Evolutionary conservation across 2,888 invertebrate species (phyloP).

Genomic region (Scaptodrosophila latifasciaeformis): DNA sequence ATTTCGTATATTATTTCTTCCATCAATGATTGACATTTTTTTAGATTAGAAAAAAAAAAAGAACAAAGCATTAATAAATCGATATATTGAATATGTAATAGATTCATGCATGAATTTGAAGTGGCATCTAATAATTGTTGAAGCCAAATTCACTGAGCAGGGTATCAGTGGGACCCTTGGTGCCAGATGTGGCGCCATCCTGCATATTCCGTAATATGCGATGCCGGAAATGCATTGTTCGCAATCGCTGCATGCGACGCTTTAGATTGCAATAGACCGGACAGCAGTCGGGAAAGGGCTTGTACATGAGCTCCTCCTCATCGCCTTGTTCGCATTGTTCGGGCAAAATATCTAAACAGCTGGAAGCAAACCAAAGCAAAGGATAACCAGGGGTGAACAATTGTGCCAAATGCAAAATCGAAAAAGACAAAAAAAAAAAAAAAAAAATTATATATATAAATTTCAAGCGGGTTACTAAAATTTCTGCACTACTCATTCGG

Average conservation of each 20-base stretch:
- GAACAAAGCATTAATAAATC: too few relatives aligned
- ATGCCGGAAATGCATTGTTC: slow-evolving; percentile 71
- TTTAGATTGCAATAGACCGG: slow-evolving; percentile 73
- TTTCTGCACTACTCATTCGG: slow-evolving; percentile 72
- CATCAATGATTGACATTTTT: too few relatives aligned
- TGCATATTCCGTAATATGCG: slow-evolving; percentile 68
- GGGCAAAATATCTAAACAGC: slow-evolving; percentile 72
- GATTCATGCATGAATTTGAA: too few relatives aligned
- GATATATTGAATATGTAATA: too few relatives aligned
- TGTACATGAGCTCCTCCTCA: slow-evolving; percentile 73
- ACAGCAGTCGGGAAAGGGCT: slow-evolving; percentile 72
- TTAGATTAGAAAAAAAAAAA: too few relatives aligned
- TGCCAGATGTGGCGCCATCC: slow-evolving; percentile 26
- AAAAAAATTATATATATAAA: slow-evolving; percentile 17
- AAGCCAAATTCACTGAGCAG: slow-evolving; percentile 66
- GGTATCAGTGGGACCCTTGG: slow-evolving; percentile 33
- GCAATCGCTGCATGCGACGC: slow-evolving; percentile 71
- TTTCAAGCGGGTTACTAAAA: slow-evolving; percentile 32
- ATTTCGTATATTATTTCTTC: too few relatives aligned
- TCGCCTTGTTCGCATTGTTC: slow-evolving; percentile 73
- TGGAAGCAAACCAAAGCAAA: slow-evolving; percentile 28
- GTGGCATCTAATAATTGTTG: slow-evolving; percentile 51
- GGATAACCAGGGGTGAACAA: too few relatives aligned
- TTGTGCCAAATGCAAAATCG: too few relatives aligned
- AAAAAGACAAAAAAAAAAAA: too few relatives aligned